Evolutionary conservation across 2,113 vertebrate genomes (phyloP), one percentile per base, ranked within the genome.

Genomic region (Rhinolophus ferrumequinum): DNA sequence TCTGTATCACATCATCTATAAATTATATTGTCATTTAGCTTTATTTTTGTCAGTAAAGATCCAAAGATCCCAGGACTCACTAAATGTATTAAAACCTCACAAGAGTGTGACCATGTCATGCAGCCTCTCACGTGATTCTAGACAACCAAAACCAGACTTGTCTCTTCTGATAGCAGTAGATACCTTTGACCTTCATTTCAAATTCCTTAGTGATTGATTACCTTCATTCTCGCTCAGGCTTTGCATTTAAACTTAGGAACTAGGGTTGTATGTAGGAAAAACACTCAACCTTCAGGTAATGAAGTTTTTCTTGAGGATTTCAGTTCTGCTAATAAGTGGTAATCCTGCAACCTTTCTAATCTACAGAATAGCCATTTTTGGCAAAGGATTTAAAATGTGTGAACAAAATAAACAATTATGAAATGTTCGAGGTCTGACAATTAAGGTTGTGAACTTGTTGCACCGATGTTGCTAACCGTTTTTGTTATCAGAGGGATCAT

Each of bases 301-400:
- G n/a, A n/a, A 14, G 18, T 47, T 80, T 90, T 56, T 85, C 85
- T 88, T 91, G 19, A 88, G 56, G 26, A 85, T 50, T 94, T 96
- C 15, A 60, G 35, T 73, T 94, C 50, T 93, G 9, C 30, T 82
- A 76, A 87, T 54, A 41, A 64, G 82, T 82, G 58, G n/a, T 83
- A 80, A 44, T 58, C 28, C 14, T 52, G 73, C 44, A 86, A 66
- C 2, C 18, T 70, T 56, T 79, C n/a, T 82, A 33, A 52, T 54
- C 14, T 70, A 58, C 1, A 26, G 12, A 4, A 44, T 64, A 58
- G 62, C 14, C 41, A 24, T 64, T 70, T 93, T 28, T 64, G 70
- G 83, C 44, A 75, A 10, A 85, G 12, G 35, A 24, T 89, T 82
- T 56, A 60, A 95, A 97, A 81, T 54, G 8, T 77, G 38, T 18